These are phyloP conservation scores for Microplitis mediator DNA, from an alignment of 1,140 invertebrate species.

Conservation along the genomic window DNA sequence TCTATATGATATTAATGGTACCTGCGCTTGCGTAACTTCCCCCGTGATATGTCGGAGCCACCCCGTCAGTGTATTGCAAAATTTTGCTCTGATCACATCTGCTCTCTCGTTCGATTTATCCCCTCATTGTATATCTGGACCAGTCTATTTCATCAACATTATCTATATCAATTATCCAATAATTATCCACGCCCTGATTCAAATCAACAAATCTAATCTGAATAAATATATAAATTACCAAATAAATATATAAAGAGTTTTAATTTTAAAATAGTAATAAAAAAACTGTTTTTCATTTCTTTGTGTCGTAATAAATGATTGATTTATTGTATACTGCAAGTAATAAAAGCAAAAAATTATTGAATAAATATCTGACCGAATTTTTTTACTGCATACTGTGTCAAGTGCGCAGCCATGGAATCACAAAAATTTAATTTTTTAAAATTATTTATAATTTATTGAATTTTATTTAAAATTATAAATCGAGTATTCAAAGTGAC, in stretches of 20 bases:
- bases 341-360: too few species aligned
- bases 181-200: not conserved
- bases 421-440: not conserved
- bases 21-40: slow-evolving; percentile 30
- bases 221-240: too few species aligned
- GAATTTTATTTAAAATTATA: too few species aligned
- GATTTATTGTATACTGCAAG: too few species aligned
- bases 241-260: too few species aligned
- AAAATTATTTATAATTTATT: too few species aligned
- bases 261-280: too few species aligned
- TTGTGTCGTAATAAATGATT: too few species aligned
- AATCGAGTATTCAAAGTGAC: too few species aligned
- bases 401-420: slow-evolving; percentile 22
- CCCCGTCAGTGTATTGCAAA: slow-evolving; percentile 33
- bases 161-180: not conserved
- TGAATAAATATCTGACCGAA: slow-evolving; percentile 6
- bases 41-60: not conserved
- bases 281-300: too few species aligned
- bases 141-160: slow-evolving; percentile 5
- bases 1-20: not conserved
- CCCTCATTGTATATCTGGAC: not conserved
- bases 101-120: not conserved
- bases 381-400: not conserved
- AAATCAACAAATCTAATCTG: not conserved
- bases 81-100: slow-evolving; percentile 24